These are phyloP conservation scores for Amphiprion clarkii DNA, from an alignment of 2,797 vertebrate genomes.

Conservation along the genomic window DNA sequence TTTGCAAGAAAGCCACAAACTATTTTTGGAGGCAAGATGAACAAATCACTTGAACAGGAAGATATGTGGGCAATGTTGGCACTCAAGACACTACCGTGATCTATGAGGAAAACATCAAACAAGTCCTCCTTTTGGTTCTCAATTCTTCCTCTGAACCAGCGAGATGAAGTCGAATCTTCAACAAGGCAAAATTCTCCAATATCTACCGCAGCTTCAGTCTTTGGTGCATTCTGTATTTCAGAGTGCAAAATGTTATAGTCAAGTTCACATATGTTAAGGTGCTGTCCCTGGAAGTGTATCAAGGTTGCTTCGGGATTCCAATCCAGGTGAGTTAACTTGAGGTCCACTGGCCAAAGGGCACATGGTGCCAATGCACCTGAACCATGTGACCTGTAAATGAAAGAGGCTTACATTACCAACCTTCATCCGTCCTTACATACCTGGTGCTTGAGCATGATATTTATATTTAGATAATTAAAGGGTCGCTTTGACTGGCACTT, in stretches of 20 bases:
- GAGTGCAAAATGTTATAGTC: conserved; percentile 92
- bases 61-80: conserved; percentile 82
- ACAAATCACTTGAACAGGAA: conserved; percentile 85
- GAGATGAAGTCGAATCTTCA: conserved; percentile 86
- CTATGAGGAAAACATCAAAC: conserved; percentile 89
- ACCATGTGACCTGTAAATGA: conserved; percentile 79
- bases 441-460: no score
- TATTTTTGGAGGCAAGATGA: conserved; percentile 90
- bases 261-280: conserved; percentile 85
- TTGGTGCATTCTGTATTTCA: conserved; percentile 89
- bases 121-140: conserved; percentile 78
- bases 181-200: conserved; percentile 90
- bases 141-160: conserved; percentile 93
- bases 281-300: conserved; percentile 91
- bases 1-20: conserved; percentile 92
- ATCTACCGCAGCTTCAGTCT: conserved; percentile 78
- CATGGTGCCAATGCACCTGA: conserved; percentile 61
- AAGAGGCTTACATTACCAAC: conserved; percentile 12
- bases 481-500: no score
- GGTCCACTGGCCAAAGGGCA: conserved; percentile 79
- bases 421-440: neutral
- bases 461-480: no score
- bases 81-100: conserved; percentile 86
- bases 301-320: conserved; percentile 87
- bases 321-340: conserved; percentile 89